Base-by-base conservation (phyloP, 2,888 invertebrate species). In the Drosophila birchii region DNA sequence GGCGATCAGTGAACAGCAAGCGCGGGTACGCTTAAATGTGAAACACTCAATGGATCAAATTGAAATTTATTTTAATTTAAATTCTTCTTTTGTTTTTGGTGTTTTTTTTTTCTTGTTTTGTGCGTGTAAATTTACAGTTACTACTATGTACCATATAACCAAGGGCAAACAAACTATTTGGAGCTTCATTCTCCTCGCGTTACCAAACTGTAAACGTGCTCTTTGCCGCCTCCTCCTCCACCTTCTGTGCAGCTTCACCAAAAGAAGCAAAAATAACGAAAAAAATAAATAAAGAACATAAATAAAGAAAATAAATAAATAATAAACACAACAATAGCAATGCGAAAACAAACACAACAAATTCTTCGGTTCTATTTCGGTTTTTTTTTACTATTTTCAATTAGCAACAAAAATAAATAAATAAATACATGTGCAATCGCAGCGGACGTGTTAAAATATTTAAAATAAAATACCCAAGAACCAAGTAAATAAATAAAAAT, bases 121-220 rank as follows among this genome's bases (percentile, higher is more conserved):
- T 51, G 51, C 51, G 51, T 51, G 51, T 51, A 34, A 51, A 34
- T 16, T 51, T 34, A 51, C 51, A 5, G 51, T 51, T 51, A 51
- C 51, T 1, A 11, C 16, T 34, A 5, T n/a, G n/a, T n/a, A n/a
- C n/a, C n/a, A n/a, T n/a, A n/a, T 5, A 26, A 20, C 20, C 51
- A 51, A 51, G 51, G 51, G 51, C 51, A 34, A 34, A 51, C 51
- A 51, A 51, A 51, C 20, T 34, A 20, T 20, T 51, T 34, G 51
- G 34, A 51, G 20, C 51, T 51, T 51, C 51, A 51, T 51, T 51
- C 51, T 34, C 16, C 51, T 20, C 34, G 20, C 51, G 51, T 51
- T 34, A 81, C 85, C 78, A 20, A 51, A 83, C 89, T 87, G 87
- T 87, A 88, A 84, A 89, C 83, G 83, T 87, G 89, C 32, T 43